Conservation (phyloP, 2,113 vertebrate genomes). For the Bufo gargarizans region DNA sequence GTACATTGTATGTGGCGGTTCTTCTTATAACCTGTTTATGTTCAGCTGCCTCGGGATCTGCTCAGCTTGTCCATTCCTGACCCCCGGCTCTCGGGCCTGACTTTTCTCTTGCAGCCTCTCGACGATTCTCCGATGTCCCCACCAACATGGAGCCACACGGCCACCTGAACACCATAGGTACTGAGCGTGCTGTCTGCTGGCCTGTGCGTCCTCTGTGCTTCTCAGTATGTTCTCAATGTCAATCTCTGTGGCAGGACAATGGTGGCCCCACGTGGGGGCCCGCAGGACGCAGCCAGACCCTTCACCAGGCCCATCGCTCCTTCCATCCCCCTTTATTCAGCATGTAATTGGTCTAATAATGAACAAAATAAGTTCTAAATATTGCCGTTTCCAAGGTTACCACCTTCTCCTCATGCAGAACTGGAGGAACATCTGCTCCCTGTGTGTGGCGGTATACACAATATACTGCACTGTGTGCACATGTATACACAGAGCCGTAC, state of each 20-base stretch:
- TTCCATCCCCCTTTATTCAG: background rate
- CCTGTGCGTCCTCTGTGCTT: slow-evolving; percentile 43
- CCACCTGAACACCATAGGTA: slow-evolving; percentile 53
- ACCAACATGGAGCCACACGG: slow-evolving; percentile 41
- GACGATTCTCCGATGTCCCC: slow-evolving; percentile 55
- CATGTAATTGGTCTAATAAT: slow-evolving; percentile 43
- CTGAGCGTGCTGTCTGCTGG: slow-evolving; percentile 11
- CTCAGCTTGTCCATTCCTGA: background rate
- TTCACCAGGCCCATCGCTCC: background rate
- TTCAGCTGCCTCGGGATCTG: background rate
- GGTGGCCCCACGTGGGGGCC: background rate
- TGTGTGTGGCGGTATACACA: background rate
- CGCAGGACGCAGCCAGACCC: background rate
- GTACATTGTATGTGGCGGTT: too few relatives aligned
- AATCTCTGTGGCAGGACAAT: background rate
- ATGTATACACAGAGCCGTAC: background rate
- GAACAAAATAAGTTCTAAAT: slow-evolving; percentile 41
- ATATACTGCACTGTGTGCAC: slow-evolving; percentile 10
- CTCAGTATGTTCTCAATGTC: slow-evolving; percentile 37
- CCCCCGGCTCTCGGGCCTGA: background rate
- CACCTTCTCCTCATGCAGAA: slow-evolving; percentile 32
- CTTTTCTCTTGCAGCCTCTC: slow-evolving; percentile 55
- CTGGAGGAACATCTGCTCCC: slow-evolving; percentile 33
- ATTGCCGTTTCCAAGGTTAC: slow-evolving; percentile 44
- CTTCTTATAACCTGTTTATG: background rate